A percentile compares a stretch with the other conserved stretches of the same genome.
phyloP scores from a whole-genome alignment of 2,797 vertebrate genomes.

The Diceros bicornis region DNA sequence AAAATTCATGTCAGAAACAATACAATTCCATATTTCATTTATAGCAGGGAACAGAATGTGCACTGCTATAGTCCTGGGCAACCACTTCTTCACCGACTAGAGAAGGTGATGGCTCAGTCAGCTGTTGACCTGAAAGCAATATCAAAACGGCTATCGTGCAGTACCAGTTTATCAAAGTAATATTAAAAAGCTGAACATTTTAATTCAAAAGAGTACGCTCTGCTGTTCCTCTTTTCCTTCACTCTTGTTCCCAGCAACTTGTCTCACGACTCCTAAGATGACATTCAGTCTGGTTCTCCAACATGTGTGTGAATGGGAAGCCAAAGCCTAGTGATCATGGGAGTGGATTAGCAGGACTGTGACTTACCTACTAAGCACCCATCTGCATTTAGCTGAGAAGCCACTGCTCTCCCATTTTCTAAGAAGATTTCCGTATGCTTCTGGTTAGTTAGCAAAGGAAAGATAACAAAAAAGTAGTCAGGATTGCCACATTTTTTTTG shows the following conservation, averaged over 20 bases:
- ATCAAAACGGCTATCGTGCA: neutral
- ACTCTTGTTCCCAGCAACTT: neutral
- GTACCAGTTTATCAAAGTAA: neutral
- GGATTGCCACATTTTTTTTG: neutral
- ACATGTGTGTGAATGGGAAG: neutral
- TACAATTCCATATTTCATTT: conserved; percentile 65
- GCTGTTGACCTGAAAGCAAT: neutral
- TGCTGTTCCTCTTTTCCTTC: conserved; percentile 32
- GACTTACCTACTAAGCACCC: neutral
- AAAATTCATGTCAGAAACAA: conserved; percentile 72
- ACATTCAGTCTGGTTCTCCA: neutral
- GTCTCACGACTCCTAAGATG: neutral
- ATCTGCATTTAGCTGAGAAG: conserved; percentile 3
- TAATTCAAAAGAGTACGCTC: neutral
- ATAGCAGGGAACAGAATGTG: neutral
- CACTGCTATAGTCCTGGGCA: neutral
- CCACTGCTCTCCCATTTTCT: neutral
- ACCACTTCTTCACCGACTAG: conserved; percentile 1
- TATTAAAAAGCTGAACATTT: neutral
- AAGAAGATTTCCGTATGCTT: neutral
- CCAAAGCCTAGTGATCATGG: neutral
- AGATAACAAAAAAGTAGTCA: neutral
- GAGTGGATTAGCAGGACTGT: neutral
- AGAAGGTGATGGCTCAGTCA: neutral
- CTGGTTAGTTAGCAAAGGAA: neutral